A percentile compares a stretch with the other conserved stretches of the same genome.
phyloP scores from a whole-genome alignment of 2,113 vertebrate species.

The Leptobrachium ailaonicum region DNA sequence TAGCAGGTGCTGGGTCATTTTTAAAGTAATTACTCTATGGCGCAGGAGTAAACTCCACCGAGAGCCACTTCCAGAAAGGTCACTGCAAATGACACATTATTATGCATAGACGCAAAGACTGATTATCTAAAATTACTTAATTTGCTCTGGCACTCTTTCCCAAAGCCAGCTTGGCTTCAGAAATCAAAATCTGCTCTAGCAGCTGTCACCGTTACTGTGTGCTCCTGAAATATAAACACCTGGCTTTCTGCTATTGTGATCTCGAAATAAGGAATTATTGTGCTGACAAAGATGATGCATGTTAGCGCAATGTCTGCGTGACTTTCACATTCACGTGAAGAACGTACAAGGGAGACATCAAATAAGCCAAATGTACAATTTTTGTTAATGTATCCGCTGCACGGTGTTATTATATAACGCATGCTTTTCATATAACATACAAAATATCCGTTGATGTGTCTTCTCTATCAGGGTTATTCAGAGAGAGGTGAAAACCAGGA shows the following conservation, averaged over 20 bases:
- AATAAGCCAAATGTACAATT: too few species aligned
- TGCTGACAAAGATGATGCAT: constrained; percentile 53
- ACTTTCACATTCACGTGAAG: neutral
- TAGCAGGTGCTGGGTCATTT: constrained; percentile 41
- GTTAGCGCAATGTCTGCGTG: constrained; percentile 37
- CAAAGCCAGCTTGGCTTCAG: constrained; percentile 63
- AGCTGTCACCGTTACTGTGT: constrained; percentile 66
- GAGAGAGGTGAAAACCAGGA: too few species aligned
- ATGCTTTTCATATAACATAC: too few species aligned
- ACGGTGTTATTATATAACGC: too few species aligned
- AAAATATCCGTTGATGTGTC: too few species aligned
- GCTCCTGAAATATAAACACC: constrained; percentile 68
- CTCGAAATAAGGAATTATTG: constrained; percentile 51
- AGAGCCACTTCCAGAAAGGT: constrained; percentile 45
- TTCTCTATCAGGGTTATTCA: too few species aligned
- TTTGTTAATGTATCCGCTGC: too few species aligned
- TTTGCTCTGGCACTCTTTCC: constrained; percentile 65
- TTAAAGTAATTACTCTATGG: constrained; percentile 18
- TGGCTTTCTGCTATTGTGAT: constrained; percentile 58
- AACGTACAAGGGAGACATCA: too few species aligned
- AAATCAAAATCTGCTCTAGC: constrained; percentile 63
- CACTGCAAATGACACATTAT: constrained; percentile 51
- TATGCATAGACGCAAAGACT: constrained; percentile 55
- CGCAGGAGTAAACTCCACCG: constrained; percentile 28
- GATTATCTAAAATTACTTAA: constrained; percentile 60